Evolutionary conservation across 2,113 vertebrate genomes (phyloP).

Genomic region (Campylomormyrus tamandua): DNA sequence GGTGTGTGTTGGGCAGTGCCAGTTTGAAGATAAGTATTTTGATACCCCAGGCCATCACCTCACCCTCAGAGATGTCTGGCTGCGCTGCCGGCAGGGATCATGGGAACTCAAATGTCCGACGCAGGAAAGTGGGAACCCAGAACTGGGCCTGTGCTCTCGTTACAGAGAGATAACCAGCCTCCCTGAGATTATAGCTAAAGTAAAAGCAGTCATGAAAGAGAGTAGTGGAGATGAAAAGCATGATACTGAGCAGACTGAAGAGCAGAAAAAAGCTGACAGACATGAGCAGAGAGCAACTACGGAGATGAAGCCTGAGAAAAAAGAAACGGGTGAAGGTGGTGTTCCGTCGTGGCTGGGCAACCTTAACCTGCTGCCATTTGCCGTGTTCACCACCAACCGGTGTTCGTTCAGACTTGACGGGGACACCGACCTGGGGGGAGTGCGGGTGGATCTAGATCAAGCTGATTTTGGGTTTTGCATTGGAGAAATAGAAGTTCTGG

Average conservation of each 20-base stretch:
- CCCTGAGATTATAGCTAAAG: slow-evolving; percentile 49
- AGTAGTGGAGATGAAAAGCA: slow-evolving; percentile 8
- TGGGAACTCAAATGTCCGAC: slow-evolving; percentile 65
- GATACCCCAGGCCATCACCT: slow-evolving; percentile 54
- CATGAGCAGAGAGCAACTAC: background rate
- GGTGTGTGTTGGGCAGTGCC: slow-evolving; percentile 43
- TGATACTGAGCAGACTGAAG: background rate
- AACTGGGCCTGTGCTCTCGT: slow-evolving; percentile 44
- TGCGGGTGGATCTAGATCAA: slow-evolving; percentile 60
- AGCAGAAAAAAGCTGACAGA: background rate
- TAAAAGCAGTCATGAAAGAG: slow-evolving; percentile 43
- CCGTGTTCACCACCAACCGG: slow-evolving; percentile 56
- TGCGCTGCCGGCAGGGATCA: slow-evolving; percentile 56
- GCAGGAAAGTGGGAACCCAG: background rate
- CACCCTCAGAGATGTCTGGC: slow-evolving; percentile 59
- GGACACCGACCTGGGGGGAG: slow-evolving; percentile 30
- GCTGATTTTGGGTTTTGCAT: slow-evolving; percentile 66
- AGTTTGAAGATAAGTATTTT: slow-evolving; percentile 61
- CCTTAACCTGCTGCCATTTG: slow-evolving; percentile 55
- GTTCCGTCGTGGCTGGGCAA: slow-evolving; percentile 41
- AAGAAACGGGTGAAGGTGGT: background rate
- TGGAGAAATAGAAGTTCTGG: slow-evolving; percentile 64
- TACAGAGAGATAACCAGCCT: slow-evolving; percentile 62
- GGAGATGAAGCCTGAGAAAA: background rate
- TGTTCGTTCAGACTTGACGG: slow-evolving; percentile 49